Conservation (phyloP, 2,888 invertebrate species). For the Therioaphis trifolii region DNA sequence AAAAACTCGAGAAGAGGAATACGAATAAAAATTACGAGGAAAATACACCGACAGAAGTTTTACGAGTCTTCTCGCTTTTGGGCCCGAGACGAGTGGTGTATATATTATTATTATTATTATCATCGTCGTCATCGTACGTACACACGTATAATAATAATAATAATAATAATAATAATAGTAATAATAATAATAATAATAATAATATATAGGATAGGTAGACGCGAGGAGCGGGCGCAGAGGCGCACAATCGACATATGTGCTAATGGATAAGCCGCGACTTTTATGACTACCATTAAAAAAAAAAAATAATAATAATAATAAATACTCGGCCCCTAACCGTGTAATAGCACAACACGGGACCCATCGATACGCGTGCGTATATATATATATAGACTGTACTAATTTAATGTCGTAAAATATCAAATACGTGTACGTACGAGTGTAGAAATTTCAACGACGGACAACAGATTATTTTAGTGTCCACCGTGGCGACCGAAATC, state of each 20-base stretch:
- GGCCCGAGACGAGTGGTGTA: slow-evolving; percentile 36
- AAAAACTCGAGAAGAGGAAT: slow-evolving; percentile 9
- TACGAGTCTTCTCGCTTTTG: slow-evolving; percentile 31
- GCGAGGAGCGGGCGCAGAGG: slow-evolving; percentile 7
- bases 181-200: neutral
- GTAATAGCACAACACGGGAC: neutral
- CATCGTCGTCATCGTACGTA: neutral
- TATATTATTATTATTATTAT: neutral
- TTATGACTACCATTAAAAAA: slow-evolving; percentile 56
- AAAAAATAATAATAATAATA: neutral
- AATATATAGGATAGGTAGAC: neutral
- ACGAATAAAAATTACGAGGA: slow-evolving; percentile 32
- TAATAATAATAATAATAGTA: too few species aligned
- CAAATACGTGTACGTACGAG: too few species aligned
- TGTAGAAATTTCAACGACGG: too few species aligned
- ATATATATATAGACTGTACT: neutral
- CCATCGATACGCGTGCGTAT: neutral
- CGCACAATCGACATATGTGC: slow-evolving; percentile 49
- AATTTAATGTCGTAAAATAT: slow-evolving; percentile 33
- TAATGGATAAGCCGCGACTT: slow-evolving; percentile 58
- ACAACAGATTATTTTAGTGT: too few species aligned
- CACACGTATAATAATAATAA: too few species aligned
- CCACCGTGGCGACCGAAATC: too few species aligned
- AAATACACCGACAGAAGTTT: slow-evolving; percentile 45
- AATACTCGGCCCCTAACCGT: neutral